Evolutionary conservation across 2,113 vertebrate species (phyloP), one percentile per base, ranked within the genome.

Genomic region (Phylloscopus trochiloides): DNA sequence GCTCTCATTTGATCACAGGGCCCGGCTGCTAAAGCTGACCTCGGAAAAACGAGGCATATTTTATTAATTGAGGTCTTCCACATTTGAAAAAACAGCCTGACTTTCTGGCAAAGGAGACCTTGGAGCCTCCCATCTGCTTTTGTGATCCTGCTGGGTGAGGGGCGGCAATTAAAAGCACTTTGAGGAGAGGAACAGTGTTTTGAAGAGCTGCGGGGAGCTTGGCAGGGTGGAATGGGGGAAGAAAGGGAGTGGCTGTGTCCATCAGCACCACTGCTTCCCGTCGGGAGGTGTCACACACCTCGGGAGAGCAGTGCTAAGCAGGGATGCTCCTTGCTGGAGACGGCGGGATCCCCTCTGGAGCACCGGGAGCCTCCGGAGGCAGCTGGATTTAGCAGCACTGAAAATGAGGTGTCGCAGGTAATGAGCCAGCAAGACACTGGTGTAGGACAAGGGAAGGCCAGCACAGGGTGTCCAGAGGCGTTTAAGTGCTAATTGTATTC

Each of bases 11-110:
- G 47, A 82, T 92, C 84, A 34, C 0, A 10, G 75, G 66, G 36
- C 58, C 71, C 0, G 7, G 10, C 71, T 95, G 91, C 74, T 66
- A 62, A 86, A 83, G n/a, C 68, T 86, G 90, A 96, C 91, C 93
- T 96, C 66, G 42, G 77, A 58, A 86, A 92, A 95, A 90, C 0
- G 71, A 90, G 73, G 88, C 88, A 84, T 88, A 90, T 86, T 93
- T 89, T 92, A 97, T 96, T 96, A 96, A 96, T 91, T 92, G 86
- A 94, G 55, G 85, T 90, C 74, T 93, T 90, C 91, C 67, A 65
- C 83, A 28, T 91, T 61, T 59, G 75, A 68, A 65, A 73, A 71
- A 77, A 88, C 34, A 54, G 25, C 55, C 67, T 31, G 79, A 38
- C 77, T 83, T 86, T 61, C 48, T 50, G 34, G 57, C 59, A 85